Percentiles rank a stretch among this genome's conserved stretches.
phyloP scores from a whole-genome alignment of 2,113 vertebrate genomes.

The Megaptera novaeangliae region DNA sequence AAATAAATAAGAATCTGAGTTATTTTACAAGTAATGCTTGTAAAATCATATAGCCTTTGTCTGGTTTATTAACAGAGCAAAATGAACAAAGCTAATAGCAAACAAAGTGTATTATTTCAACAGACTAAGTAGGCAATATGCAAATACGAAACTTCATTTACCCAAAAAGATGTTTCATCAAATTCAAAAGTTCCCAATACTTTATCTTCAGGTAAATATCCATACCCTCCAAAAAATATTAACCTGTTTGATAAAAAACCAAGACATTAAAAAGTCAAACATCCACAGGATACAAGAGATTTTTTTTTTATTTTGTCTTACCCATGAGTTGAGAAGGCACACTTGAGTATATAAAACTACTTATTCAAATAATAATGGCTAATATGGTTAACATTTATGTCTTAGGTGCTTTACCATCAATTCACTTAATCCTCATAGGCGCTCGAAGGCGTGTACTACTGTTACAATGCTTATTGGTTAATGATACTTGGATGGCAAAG shows the following conservation, averaged over 20 bases:
- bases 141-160: conserved; percentile 70
- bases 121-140: background rate
- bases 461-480: background rate
- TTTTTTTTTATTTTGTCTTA: background rate
- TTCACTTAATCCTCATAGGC: background rate
- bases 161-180: conserved; percentile 93
- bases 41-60: background rate
- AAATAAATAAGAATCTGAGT: background rate
- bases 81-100: background rate
- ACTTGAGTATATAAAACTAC: background rate
- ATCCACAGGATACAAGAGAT: background rate
- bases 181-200: conserved; percentile 93
- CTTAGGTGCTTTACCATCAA: background rate
- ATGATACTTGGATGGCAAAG: background rate
- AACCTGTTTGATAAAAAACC: conserved; percentile 81
- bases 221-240: conserved; percentile 96
- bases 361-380: background rate
- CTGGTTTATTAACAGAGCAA: background rate
- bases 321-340: background rate
- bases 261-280: background rate
- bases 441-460: background rate
- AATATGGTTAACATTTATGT: background rate
- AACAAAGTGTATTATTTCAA: background rate
- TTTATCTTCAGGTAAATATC: conserved; percentile 89
- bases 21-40: conserved; percentile 15